These are phyloP conservation scores for Smittia sp. DNA, from an alignment of 2,888 invertebrate genomes.

Conservation along the genomic window DNA sequence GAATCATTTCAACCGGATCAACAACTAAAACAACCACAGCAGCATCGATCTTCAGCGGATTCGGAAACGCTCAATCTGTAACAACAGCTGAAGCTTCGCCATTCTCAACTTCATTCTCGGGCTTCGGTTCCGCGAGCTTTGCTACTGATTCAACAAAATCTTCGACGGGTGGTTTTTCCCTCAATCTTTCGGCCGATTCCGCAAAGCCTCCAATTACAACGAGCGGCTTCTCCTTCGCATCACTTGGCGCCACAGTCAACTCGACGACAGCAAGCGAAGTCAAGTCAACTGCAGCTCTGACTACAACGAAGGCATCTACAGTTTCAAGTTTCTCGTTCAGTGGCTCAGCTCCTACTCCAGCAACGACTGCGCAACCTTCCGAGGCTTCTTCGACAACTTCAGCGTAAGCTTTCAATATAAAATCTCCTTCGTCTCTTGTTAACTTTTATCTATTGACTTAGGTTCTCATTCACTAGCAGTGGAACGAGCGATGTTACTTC, in stretches of 20 bases:
- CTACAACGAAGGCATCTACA: neutral
- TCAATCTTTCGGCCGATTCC: neutral
- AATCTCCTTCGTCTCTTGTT: neutral
- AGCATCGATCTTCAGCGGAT: neutral
- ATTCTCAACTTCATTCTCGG: neutral
- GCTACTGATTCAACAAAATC: neutral
- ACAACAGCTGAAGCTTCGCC: neutral
- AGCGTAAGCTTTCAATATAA: conserved; percentile 16
- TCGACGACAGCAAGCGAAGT: neutral
- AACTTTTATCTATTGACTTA: neutral
- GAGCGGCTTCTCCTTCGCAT: neutral
- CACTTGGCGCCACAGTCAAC: neutral
- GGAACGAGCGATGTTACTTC: neutral
- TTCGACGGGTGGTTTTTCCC: neutral
- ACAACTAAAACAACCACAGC: too few relatives aligned
- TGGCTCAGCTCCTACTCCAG: neutral
- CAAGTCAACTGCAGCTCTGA: neutral
- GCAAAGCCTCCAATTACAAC: neutral
- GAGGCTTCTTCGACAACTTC: conserved; percentile 1
- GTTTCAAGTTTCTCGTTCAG: neutral
- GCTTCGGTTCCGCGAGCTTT: neutral
- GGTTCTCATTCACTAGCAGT: conserved; percentile 27
- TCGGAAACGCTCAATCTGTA: neutral
- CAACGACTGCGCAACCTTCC: neutral
- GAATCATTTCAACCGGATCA: too few relatives aligned